phyloP scores from a whole-genome alignment of 2,888 invertebrate species.

The Agrenia bidenticulata region DNA sequence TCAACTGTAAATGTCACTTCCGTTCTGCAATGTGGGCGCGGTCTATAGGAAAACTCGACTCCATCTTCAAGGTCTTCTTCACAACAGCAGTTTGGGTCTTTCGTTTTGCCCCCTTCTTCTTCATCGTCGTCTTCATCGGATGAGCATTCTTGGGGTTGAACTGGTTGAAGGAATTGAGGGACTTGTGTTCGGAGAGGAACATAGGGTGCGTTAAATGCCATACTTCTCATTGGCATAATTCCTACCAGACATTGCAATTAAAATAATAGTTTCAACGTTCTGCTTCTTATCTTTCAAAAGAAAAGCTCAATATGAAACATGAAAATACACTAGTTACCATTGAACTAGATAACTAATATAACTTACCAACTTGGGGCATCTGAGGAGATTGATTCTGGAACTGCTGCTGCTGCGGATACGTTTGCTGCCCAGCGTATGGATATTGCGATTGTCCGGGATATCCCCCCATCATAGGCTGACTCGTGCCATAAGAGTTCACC shows the following conservation, averaged over 20 bases:
- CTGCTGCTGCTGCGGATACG: too few relatives aligned
- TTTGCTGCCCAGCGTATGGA: too few relatives aligned
- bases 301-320: too few relatives aligned
- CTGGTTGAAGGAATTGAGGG: too few relatives aligned
- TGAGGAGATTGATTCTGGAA: too few relatives aligned
- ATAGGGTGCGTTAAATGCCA: conserved; percentile 33
- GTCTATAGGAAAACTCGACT: conserved; percentile 42
- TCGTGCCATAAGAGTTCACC: too few relatives aligned
- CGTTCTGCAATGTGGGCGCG: conserved; percentile 43
- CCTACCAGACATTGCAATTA: conserved; percentile 5
- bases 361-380: too few relatives aligned
- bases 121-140: background rate
- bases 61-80: conserved; percentile 32
- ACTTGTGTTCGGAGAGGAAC: background rate
- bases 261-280: background rate
- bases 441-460: background rate
- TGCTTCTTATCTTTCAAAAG: too few relatives aligned
- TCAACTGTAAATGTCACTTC: conserved; percentile 48
- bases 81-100: background rate
- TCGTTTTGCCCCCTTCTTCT: conserved; percentile 6
- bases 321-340: too few relatives aligned
- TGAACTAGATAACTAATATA: too few relatives aligned
- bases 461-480: background rate
- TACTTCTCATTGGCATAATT: conserved; percentile 32
- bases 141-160: conserved; percentile 20